Base-by-base conservation (phyloP, 2,888 invertebrate genomes). In the Melanostoma scalare region DNA sequence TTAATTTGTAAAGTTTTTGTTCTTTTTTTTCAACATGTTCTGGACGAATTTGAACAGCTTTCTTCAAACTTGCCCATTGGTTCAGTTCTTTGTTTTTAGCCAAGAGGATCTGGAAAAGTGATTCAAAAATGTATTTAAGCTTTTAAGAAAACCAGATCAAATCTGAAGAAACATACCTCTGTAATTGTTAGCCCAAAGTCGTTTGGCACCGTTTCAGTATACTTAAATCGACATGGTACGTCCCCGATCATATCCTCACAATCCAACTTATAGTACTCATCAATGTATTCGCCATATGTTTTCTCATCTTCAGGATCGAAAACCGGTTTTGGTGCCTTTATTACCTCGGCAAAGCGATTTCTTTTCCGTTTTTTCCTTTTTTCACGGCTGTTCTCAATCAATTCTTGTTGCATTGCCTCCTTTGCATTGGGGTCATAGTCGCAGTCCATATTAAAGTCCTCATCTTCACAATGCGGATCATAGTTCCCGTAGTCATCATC, bases 211-310 rank as follows among this genome's bases (percentile, higher is more conserved):
- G 96, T 98, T 89, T 96, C 94, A 36, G 98, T 93, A 89, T 99
- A 99, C 89, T 97, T 98, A 91, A 98, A 99, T 86, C 96, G 93
- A 79, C 98, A 98, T 0, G 97, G 97, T 86, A 96, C 90, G 89
- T 98, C 98, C 0, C 95, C 98, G 60, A 99, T 95, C 63, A 99
- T 94, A 90, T 99, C 99, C 89, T 99, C 99, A 90, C 96, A 99
- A 90, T 99, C 97, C 89, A 99, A 92, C 88, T 96, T 94, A 89
- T 99, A 99, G 90, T 98, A 99, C 90, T 99, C 98, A 88, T 99
- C 97, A 89, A 98, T 94, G 89, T 98, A 98, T 87, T 98, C 93
- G 40, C 95, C 94, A 90, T 97, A 98, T 0, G 95, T 95, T 88
- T 93, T 93, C 81, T 95, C 94, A 76, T 94, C 92, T 0, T 93